Evolutionary conservation across 2,797 vertebrate species (phyloP).

Genomic region (Molossus alvarezi): DNA sequence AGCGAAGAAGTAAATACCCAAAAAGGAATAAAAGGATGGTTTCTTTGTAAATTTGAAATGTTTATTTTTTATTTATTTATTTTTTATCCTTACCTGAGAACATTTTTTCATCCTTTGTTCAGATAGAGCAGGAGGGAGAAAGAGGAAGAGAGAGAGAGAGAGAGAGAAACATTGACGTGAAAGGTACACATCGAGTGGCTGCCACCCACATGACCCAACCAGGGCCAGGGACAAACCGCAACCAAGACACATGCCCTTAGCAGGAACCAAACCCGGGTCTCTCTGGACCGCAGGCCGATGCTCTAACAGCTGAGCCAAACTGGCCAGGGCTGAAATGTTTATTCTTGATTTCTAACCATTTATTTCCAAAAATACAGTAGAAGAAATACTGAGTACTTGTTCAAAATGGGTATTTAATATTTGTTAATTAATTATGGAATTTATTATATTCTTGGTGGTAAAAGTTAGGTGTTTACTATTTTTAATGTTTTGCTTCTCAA

Average conservation of each 20-base stretch:
- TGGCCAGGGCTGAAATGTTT: background rate
- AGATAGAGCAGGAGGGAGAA: too few relatives aligned
- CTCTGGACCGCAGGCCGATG: too few relatives aligned
- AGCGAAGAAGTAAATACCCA: constrained; percentile 26
- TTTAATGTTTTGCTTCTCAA: background rate
- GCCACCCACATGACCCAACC: too few relatives aligned
- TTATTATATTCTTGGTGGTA: constrained; percentile 29
- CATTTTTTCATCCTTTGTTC: too few relatives aligned
- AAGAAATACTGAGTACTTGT: background rate
- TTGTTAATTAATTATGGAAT: constrained; percentile 39
- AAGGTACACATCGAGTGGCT: too few relatives aligned
- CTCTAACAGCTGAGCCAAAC: too few relatives aligned
- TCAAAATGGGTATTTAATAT: background rate
- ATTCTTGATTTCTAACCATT: constrained; percentile 24
- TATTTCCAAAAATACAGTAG: constrained; percentile 64
- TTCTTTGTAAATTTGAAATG: constrained; percentile 19
- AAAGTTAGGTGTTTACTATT: constrained; percentile 21
- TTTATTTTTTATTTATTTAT: constrained; percentile 37
- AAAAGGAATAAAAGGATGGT: background rate
- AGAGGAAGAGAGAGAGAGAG: too few relatives aligned
- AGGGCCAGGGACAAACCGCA: too few relatives aligned
- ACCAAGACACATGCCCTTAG: too few relatives aligned
- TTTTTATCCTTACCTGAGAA: background rate
- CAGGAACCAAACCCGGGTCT: too few relatives aligned
- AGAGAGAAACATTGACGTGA: too few relatives aligned